phyloP scores from a whole-genome alignment of 2,888 invertebrate species.

The Dasysyrphus tricinctus region DNA sequence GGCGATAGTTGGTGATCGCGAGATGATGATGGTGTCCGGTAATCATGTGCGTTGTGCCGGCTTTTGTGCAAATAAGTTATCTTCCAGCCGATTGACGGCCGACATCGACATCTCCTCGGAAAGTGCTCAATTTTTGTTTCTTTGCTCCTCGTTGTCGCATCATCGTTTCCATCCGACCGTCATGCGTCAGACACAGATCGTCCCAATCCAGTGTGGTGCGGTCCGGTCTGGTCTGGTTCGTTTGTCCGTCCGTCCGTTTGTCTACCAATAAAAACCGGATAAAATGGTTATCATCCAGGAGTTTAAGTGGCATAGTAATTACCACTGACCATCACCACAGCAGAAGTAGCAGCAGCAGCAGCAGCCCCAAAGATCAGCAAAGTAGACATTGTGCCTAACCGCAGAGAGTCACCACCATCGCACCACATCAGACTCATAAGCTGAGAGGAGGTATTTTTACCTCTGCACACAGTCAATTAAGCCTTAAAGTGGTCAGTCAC shows the following conservation, averaged over 20 bases:
- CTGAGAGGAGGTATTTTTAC: slow-evolving; percentile 26
- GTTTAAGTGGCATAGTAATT: slow-evolving; percentile 74
- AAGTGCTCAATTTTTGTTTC: slow-evolving; percentile 23
- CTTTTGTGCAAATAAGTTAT: slow-evolving; percentile 73
- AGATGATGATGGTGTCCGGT: slow-evolving; percentile 32
- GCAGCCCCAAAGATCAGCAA: slow-evolving; percentile 49
- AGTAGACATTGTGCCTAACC: slow-evolving; percentile 51
- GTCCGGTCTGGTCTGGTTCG: not conserved
- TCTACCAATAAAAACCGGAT: slow-evolving; percentile 59
- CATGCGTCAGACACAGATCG: not conserved
- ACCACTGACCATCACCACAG: slow-evolving; percentile 57
- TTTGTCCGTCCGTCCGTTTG: slow-evolving; percentile 8
- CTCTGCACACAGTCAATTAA: slow-evolving; percentile 69
- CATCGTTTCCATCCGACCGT: not conserved
- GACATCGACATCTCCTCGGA: slow-evolving; percentile 67
- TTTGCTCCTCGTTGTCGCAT: not conserved
- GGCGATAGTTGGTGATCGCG: not conserved
- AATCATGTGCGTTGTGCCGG: slow-evolving; percentile 50
- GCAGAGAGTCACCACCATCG: slow-evolving; percentile 23
- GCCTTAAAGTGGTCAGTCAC: slow-evolving; percentile 70
- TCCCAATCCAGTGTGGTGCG: not conserved
- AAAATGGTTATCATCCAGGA: slow-evolving; percentile 70
- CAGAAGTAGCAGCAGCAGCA: not conserved
- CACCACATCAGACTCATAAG: not conserved
- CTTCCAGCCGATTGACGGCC: slow-evolving; percentile 69